Evolutionary conservation across 2,797 vertebrate genomes (phyloP).

Genomic region (Pipistrellus pipistrellus): DNA sequence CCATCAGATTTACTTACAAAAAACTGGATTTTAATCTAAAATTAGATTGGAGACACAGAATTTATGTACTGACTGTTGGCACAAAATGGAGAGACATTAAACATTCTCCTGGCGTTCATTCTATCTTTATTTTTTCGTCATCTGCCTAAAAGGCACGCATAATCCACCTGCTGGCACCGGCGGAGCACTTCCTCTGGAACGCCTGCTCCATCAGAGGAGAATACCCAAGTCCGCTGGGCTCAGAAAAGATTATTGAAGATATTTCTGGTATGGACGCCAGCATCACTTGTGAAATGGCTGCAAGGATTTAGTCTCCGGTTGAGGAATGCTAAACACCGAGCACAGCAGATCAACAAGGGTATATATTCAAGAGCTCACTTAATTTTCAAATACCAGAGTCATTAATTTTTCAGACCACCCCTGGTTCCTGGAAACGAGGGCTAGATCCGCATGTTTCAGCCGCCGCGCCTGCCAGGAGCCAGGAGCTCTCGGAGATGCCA

Average conservation of each 20-base stretch:
- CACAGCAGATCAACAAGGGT: conserved; percentile 88
- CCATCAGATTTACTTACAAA: background rate
- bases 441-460: conserved; percentile 84
- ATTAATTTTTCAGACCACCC: conserved; percentile 91
- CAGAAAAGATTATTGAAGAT: conserved; percentile 85
- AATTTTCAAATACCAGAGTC: conserved; percentile 89
- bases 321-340: conserved; percentile 91
- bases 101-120: background rate
- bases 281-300: conserved; percentile 88
- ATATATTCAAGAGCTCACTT: conserved; percentile 90
- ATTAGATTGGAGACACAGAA: background rate
- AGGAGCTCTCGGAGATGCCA: conserved; percentile 86
- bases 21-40: conserved; percentile 51
- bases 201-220: conserved; percentile 23
- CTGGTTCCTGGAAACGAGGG: conserved; percentile 87
- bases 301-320: conserved; percentile 89
- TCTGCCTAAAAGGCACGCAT: background rate
- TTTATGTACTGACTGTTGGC: background rate
- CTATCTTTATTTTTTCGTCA: background rate
- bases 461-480: conserved; percentile 84
- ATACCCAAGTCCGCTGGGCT: conserved; percentile 68
- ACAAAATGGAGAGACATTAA: background rate
- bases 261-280: conserved; percentile 89
- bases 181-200: background rate
- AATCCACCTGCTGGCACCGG: conserved; percentile 74